Percentiles rank a stretch among this genome's conserved stretches.
Evolutionary conservation across 2,797 vertebrate species (phyloP).

Genomic region (Malacoctenus gilli): DNA sequence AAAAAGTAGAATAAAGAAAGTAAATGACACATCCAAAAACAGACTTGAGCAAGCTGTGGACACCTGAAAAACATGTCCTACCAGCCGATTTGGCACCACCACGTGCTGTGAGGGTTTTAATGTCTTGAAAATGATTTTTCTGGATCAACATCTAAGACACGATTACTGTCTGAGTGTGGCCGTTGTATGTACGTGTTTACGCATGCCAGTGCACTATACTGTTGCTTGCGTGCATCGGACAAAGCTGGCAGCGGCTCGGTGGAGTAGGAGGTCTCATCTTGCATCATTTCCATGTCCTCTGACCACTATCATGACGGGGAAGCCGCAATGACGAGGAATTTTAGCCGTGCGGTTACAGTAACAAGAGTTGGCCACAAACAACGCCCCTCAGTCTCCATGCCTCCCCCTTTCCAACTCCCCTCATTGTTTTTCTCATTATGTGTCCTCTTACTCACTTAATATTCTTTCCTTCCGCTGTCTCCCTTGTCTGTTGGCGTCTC

Average conservation of each 20-base stretch:
- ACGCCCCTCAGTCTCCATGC: slow-evolving; percentile 43
- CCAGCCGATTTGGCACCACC: too few relatives aligned
- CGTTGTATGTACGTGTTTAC: slow-evolving; percentile 32
- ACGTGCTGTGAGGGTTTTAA: too few relatives aligned
- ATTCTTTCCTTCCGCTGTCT: slow-evolving; percentile 43
- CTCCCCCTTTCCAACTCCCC: slow-evolving; percentile 35
- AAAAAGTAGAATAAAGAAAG: too few relatives aligned
- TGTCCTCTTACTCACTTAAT: slow-evolving; percentile 52
- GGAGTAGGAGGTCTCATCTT: slow-evolving; percentile 50
- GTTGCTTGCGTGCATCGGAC: slow-evolving; percentile 31
- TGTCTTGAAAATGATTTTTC: too few relatives aligned
- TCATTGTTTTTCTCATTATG: slow-evolving; percentile 65
- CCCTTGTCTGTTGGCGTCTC: slow-evolving; percentile 48
- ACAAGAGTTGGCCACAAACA: slow-evolving; percentile 63
- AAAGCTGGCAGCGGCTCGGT: slow-evolving; percentile 40
- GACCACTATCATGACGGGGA: slow-evolving; percentile 57
- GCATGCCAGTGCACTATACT: slow-evolving; percentile 28
- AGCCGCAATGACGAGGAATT: slow-evolving; percentile 70
- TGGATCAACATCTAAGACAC: background rate
- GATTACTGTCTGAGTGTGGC: slow-evolving; percentile 7
- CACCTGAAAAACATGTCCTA: too few relatives aligned
- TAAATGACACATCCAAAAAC: too few relatives aligned
- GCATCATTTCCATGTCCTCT: slow-evolving; percentile 54
- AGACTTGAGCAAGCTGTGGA: too few relatives aligned
- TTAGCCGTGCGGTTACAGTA: slow-evolving; percentile 54